These are phyloP conservation scores for Laothoe populi DNA, from an alignment of 2,888 invertebrate genomes.

Conservation along the genomic window DNA sequence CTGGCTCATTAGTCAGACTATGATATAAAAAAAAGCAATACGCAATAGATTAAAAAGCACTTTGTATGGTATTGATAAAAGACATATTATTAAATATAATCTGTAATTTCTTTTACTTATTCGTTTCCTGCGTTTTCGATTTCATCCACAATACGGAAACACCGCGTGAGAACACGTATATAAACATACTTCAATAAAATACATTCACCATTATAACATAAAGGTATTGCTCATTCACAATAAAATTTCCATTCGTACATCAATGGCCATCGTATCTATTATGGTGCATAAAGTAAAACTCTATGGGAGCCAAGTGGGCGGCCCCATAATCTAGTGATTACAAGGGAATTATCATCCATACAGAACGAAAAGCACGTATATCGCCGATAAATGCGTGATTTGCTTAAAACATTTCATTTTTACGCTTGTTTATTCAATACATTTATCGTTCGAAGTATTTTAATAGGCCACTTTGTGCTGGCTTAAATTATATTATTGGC, in stretches of 20 bases:
- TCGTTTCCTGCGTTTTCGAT: too few species aligned
- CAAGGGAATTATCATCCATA: conserved; percentile 65
- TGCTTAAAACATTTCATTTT: conserved; percentile 64
- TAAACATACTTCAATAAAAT: conserved; percentile 10
- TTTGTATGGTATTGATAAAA: too few species aligned
- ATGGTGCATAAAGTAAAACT: conserved; percentile 48
- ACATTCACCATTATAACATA: conserved; percentile 29
- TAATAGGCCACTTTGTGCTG: conserved; percentile 35
- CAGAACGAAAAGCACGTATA: conserved; percentile 63
- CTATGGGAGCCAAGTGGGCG: conserved; percentile 67
- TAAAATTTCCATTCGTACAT: conserved; percentile 39
- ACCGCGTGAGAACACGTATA: not conserved
- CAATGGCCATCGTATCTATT: conserved; percentile 41
- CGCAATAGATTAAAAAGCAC: too few species aligned
- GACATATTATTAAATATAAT: too few species aligned
- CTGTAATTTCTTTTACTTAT: too few species aligned
- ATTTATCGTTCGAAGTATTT: conserved; percentile 64
- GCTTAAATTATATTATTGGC: conserved; percentile 30
- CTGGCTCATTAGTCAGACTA: too few species aligned
- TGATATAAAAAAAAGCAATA: too few species aligned
- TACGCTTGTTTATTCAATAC: conserved; percentile 69
- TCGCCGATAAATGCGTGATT: conserved; percentile 74
- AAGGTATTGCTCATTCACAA: conserved; percentile 31
- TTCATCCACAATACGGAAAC: not conserved
- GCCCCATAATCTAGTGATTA: conserved; percentile 73